Percentiles rank a stretch among this genome's conserved stretches.
Conservation (phyloP, 30 jellyfish, hydroid and myxozoan genomes). For the Aurelia aurita region DNA sequence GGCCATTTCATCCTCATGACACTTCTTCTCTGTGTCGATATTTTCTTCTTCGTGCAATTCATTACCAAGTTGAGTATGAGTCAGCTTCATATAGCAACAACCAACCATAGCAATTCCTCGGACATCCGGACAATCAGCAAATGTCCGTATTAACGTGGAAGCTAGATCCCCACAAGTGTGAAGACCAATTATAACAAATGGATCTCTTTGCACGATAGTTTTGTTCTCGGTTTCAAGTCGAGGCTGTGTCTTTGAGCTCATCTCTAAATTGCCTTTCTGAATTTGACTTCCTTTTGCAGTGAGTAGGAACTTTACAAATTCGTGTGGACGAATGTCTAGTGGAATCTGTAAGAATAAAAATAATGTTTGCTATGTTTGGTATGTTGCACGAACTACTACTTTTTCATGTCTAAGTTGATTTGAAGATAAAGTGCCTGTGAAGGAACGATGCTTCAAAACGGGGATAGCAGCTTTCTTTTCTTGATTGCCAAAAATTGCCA, state of each 20-base stretch:
- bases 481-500: too few relatives aligned
- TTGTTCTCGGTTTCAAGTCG: background rate
- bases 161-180: conserved; percentile 95
- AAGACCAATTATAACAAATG: conserved; percentile 77
- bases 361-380: too few relatives aligned
- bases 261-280: background rate
- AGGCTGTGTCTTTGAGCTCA: too few relatives aligned
- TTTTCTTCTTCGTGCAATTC: too few relatives aligned
- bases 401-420: too few relatives aligned
- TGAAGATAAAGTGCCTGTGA: too few relatives aligned
- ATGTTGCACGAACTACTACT: too few relatives aligned
- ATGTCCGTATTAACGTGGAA: conserved; percentile 80
- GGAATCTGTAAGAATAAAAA: background rate
- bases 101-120: conserved; percentile 80
- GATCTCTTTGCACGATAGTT: background rate
- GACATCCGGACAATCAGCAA: conserved; percentile 50
- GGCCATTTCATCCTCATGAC: too few relatives aligned
- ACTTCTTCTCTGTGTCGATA: too few relatives aligned
- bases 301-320: background rate
- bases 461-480: too few relatives aligned
- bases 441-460: too few relatives aligned
- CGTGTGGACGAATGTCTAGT: background rate
- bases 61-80: conserved; percentile 1
- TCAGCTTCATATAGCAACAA: conserved; percentile 85
- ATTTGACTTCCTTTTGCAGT: background rate